Percentiles rank a stretch among this genome's conserved stretches.
Evolutionary conservation across 1,140 invertebrate species (phyloP).

Genomic region (Thaumatotibia leucotreta): DNA sequence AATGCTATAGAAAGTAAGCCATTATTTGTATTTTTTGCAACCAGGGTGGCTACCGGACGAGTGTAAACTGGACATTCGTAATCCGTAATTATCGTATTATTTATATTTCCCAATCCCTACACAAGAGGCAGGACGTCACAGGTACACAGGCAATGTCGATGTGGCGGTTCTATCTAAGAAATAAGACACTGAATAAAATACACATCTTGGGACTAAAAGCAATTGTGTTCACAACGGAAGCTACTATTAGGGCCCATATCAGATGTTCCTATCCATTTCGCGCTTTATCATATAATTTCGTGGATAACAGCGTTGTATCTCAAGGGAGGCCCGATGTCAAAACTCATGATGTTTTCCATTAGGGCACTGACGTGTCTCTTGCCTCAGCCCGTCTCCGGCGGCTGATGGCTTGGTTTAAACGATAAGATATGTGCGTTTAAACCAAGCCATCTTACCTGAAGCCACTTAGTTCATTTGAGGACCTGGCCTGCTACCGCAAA

Average conservation of each 20-base stretch:
- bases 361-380: slow-evolving; percentile 29
- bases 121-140: no score
- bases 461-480: no score
- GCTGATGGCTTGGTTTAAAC: neutral
- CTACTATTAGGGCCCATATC: slow-evolving; percentile 20
- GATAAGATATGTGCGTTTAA: neutral
- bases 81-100: no score
- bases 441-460: no score
- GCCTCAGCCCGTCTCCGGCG: slow-evolving; percentile 20
- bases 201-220: neutral
- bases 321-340: slow-evolving; percentile 25
- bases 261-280: slow-evolving; percentile 19
- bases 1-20: no score
- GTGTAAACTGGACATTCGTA: no score
- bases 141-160: no score
- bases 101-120: neutral
- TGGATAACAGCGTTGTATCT: slow-evolving; percentile 17
- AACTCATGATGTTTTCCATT: slow-evolving; percentile 44
- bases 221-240: slow-evolving; percentile 18
- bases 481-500: no score
- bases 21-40: no score
- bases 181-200: neutral
- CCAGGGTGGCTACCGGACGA: no score
- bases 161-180: neutral
- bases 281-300: slow-evolving; percentile 26